Evolutionary conservation across 2,888 invertebrate species (phyloP).

Genomic region (Stenichneumon culpator): DNA sequence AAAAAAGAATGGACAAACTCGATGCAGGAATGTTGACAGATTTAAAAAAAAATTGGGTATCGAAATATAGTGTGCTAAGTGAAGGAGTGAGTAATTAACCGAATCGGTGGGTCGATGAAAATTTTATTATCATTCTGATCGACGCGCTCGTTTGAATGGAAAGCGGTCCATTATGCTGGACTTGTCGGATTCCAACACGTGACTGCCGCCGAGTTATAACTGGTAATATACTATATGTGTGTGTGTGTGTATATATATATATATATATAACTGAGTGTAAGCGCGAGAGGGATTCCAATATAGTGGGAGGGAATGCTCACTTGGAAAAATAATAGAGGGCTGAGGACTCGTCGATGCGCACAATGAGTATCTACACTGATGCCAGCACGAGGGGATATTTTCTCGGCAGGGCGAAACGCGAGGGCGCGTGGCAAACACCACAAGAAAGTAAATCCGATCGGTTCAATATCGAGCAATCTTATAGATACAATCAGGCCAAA

Average conservation of each 20-base stretch:
- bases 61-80: neutral
- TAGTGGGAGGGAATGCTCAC: conserved; percentile 29
- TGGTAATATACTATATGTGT: neutral
- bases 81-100: neutral
- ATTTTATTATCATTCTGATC: conserved; percentile 9
- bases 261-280: neutral
- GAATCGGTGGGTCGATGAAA: conserved; percentile 13
- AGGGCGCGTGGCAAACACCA: conserved; percentile 15
- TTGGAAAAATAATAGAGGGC: conserved; percentile 58
- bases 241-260: neutral
- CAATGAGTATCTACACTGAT: conserved; percentile 5
- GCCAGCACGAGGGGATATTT: neutral
- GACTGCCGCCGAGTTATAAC: conserved; percentile 30
- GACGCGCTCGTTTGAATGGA: conserved; percentile 18
- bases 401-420: conserved; percentile 20
- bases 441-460: conserved; percentile 45
- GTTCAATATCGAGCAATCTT: conserved; percentile 30
- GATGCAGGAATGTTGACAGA: neutral
- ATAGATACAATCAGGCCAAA: conserved; percentile 3
- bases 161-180: neutral
- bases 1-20: conserved; percentile 5
- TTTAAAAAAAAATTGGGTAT: neutral
- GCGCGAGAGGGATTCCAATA: conserved; percentile 37
- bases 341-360: conserved; percentile 34
- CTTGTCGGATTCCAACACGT: conserved; percentile 45